Evolutionary conservation across 1,140 invertebrate species (phyloP).

Genomic region (Penaeus vannamei): DNA sequence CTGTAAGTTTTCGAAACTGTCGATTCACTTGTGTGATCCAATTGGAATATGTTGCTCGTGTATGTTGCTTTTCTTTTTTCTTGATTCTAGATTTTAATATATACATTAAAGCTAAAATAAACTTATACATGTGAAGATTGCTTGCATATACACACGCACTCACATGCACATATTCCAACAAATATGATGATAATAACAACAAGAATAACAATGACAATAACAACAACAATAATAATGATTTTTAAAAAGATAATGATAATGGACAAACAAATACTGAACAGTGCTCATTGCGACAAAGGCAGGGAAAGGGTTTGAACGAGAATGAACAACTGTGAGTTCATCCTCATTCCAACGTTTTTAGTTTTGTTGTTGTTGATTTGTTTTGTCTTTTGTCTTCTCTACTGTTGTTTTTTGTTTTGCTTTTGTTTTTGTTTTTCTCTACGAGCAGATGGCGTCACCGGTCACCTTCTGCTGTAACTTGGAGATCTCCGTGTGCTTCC

Average conservation of each 20-base stretch:
- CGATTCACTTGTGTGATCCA: too few species aligned
- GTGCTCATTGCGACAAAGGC: too few species aligned
- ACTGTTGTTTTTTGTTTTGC: neutral
- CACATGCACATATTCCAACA: too few species aligned
- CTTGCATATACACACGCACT: neutral
- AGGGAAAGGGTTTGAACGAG: too few species aligned
- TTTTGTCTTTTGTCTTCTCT: too few species aligned
- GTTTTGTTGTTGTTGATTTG: too few species aligned
- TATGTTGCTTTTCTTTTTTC: too few species aligned
- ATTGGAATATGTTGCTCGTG: too few species aligned
- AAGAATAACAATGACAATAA: neutral
- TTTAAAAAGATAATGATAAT: neutral
- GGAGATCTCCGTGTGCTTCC: constrained; percentile 72
- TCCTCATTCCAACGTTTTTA: too few species aligned
- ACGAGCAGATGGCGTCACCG: neutral
- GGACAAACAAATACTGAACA: neutral
- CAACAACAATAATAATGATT: neutral
- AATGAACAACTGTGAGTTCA: too few species aligned
- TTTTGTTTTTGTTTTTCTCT: constrained; percentile 1
- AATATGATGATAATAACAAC: neutral
- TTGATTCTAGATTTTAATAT: neutral
- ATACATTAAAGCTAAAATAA: neutral
- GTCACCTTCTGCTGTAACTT: constrained; percentile 85
- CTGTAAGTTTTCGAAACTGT: too few species aligned
- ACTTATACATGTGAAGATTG: neutral